Conservation (phyloP, 2,797 vertebrate genomes). For the Tapera naevia region DNA sequence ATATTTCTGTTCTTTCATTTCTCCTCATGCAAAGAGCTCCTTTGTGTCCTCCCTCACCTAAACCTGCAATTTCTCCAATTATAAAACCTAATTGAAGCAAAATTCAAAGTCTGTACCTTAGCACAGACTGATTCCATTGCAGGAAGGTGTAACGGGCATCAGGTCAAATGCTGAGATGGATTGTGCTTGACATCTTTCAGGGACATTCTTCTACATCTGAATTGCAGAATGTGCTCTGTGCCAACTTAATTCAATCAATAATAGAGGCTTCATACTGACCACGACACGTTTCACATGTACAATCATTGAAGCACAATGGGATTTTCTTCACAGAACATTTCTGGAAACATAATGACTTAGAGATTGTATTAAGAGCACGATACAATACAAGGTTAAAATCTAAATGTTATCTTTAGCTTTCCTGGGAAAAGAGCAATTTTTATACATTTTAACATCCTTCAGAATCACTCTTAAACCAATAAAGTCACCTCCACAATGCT, state of each 20-base stretch:
- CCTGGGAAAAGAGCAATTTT: background rate
- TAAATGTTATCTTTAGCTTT: background rate
- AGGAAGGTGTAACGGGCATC: conserved; percentile 10
- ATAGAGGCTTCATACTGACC: conserved; percentile 46
- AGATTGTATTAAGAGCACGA: background rate
- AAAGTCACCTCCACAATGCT: background rate
- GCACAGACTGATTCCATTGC: background rate
- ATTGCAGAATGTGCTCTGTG: conserved; percentile 60
- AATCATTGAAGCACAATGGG: conserved; percentile 36
- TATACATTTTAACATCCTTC: background rate
- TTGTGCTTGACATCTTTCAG: conserved; percentile 49
- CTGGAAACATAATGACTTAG: conserved; percentile 6
- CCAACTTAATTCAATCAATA: conserved; percentile 49
- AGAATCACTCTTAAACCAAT: background rate
- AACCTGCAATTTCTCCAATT: conserved; percentile 17
- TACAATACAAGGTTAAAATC: background rate
- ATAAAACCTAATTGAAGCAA: conserved; percentile 18
- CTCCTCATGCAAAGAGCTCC: background rate
- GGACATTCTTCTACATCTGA: conserved; percentile 44
- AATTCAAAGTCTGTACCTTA: conserved; percentile 12
- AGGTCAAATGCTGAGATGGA: conserved; percentile 51
- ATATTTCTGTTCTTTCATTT: conserved; percentile 23
- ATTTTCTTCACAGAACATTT: conserved; percentile 5
- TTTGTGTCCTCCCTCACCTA: conserved; percentile 15
- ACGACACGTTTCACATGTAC: conserved; percentile 4